These are phyloP conservation scores for Prinia subflava DNA, from an alignment of 2,113 vertebrate genomes.

Conservation along the genomic window DNA sequence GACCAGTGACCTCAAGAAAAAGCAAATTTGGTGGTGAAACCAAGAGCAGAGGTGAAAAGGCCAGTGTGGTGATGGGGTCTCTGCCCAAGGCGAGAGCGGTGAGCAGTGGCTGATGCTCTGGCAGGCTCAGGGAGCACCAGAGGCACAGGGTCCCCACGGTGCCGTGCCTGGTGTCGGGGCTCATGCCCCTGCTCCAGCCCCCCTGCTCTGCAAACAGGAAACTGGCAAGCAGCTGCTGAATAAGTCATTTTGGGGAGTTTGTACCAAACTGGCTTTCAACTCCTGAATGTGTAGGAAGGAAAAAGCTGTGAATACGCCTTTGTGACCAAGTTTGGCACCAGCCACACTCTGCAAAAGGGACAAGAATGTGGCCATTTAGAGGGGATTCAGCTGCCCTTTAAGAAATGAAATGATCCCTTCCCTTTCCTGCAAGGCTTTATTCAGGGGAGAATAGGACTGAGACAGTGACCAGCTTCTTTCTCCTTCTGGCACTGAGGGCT, in stretches of 20 bases:
- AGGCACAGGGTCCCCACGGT: neutral
- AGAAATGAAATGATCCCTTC: constrained; percentile 55
- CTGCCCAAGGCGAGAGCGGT: neutral
- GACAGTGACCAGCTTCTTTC: constrained; percentile 54
- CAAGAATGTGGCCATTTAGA: constrained; percentile 72
- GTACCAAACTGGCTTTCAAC: constrained; percentile 63
- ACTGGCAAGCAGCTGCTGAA: constrained; percentile 52
- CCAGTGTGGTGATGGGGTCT: neutral
- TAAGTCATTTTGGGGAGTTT: constrained; percentile 62
- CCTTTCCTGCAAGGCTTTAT: constrained; percentile 58
- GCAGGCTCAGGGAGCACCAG: neutral
- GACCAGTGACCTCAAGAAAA: neutral
- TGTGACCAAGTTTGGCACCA: constrained; percentile 65
- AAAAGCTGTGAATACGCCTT: constrained; percentile 62
- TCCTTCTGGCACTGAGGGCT: neutral
- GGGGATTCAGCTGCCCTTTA: constrained; percentile 66
- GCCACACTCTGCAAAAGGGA: neutral
- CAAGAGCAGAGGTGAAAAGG: constrained; percentile 25
- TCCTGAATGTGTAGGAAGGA: constrained; percentile 68
- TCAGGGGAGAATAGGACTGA: neutral
- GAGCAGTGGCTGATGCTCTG: neutral
- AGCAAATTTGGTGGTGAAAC: constrained; percentile 34
- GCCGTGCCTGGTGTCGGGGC: neutral
- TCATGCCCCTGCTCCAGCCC: neutral
- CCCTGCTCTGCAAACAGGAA: constrained; percentile 9